Conservation (phyloP, 1,140 invertebrate species). For the Elymnias hypermnestra region DNA sequence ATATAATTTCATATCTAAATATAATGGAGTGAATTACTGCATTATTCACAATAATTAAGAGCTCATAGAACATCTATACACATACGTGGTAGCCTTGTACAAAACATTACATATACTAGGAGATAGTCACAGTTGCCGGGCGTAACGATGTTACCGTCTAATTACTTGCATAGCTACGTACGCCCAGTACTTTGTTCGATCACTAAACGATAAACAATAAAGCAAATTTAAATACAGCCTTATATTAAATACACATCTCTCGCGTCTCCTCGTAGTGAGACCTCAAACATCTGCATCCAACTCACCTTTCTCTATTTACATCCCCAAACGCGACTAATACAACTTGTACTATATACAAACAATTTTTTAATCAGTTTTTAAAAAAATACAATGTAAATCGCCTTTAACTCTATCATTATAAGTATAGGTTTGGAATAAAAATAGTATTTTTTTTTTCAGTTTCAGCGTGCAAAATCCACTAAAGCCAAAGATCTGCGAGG, state of each 20-base stretch:
- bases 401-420: constrained; percentile 58
- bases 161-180: too few species aligned
- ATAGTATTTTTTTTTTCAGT: constrained; percentile 51
- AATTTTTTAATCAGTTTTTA: constrained; percentile 69
- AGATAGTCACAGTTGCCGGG: constrained; percentile 43
- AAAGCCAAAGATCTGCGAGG: constrained; percentile 60
- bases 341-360: constrained; percentile 76
- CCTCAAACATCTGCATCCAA: too few species aligned
- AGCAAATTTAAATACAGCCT: constrained; percentile 68
- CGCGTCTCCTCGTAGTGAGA: constrained; percentile 21
- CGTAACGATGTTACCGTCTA: too few species aligned
- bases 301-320: constrained; percentile 66
- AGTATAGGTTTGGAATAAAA: constrained; percentile 68
- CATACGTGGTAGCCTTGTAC: constrained; percentile 54
- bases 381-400: constrained; percentile 71
- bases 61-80: constrained; percentile 65
- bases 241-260: constrained; percentile 32
- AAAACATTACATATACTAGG: constrained; percentile 53
- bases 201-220: constrained; percentile 53
- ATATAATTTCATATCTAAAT: constrained; percentile 60
- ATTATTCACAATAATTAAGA: constrained; percentile 70
- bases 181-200: constrained; percentile 57
- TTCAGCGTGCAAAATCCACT: constrained; percentile 68
- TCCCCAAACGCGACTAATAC: constrained; percentile 51
- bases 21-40: constrained; percentile 67